These are phyloP conservation scores for Pangasianodon gigas DNA, from an alignment of 2,113 vertebrate species.

Conservation along the genomic window DNA sequence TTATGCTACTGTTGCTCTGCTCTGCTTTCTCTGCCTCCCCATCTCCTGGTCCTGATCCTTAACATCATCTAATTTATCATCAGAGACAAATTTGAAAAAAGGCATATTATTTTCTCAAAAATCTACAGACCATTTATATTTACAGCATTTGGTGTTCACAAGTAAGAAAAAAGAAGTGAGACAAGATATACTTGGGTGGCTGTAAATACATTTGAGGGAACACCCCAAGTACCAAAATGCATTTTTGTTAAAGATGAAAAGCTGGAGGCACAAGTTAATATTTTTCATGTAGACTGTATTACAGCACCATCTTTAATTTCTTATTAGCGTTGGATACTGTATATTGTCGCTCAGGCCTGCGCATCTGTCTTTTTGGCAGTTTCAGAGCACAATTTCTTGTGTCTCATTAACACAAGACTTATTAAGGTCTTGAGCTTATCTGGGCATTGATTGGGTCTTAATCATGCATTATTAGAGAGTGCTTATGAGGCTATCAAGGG, in stretches of 20 bases:
- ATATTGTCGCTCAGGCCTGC: conserved; percentile 15
- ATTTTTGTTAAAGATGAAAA: background rate
- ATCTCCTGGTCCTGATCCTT: background rate
- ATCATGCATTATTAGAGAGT: conserved; percentile 60
- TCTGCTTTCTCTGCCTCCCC: background rate
- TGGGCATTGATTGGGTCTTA: conserved; percentile 67
- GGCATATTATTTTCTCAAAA: background rate
- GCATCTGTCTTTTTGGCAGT: conserved; percentile 76
- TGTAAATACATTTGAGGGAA: background rate
- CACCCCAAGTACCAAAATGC: background rate
- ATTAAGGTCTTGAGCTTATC: conserved; percentile 72
- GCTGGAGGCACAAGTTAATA: conserved; percentile 32
- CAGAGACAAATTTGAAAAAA: background rate
- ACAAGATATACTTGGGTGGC: background rate
- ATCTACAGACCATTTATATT: background rate
- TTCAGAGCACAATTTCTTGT: conserved; percentile 65
- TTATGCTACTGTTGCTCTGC: background rate
- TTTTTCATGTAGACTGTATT: conserved; percentile 22
- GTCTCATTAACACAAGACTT: conserved; percentile 68
- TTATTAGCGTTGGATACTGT: conserved; percentile 44
- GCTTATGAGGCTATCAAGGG: conserved; percentile 34
- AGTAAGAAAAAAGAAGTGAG: background rate
- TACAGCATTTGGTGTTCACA: background rate
- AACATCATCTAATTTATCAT: background rate
- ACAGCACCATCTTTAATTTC: conserved; percentile 45